Evolutionary conservation across 2,113 vertebrate species (phyloP), one percentile per base, ranked within the genome.

Genomic region (Melanocharis versteri): DNA sequence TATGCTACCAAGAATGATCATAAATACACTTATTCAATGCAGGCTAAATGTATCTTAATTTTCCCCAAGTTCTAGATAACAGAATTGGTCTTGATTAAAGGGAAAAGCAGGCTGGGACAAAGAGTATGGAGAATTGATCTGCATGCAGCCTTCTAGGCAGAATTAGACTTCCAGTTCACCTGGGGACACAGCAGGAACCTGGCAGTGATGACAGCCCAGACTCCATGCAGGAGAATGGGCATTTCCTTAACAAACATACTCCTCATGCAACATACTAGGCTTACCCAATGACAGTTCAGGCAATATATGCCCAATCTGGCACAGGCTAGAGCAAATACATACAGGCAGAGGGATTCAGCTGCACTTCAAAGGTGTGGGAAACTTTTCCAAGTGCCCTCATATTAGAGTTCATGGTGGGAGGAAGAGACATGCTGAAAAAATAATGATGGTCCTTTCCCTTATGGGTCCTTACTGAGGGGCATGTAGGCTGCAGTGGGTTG

Each of bases 31-130:
- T 75, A 61, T 3, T 60, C 69, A 87, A 33, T 82, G 31, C 28
- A 64, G 37, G 13, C 8, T 87, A 92, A 94, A 71, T 0, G 1
- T 12, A 56, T 31, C 51, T 60, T 89, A 37, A 68, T 84, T 89
- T 75, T 89, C 16, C 47, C 35, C 50, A 76, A 20, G 17, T 89
- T 91, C 69, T 58, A 88, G 81, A 73, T 73, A 93, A 80, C 37
- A 87, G 27, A 23, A 15, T n/a, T 78, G 58, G 8, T 91, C 42
- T 91, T 94, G 87, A 91, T 91, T 93, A 94, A 91, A 93, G 64
- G 24, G 48, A 73, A 64, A 64, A 50, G 20, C 8, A 61, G 57
- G 16, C 47, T 54, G 54, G 66, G 16, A 13, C 6, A 31, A 86
- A 60, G 35, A 73, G 18, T 16, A 35, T 16, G 35, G 35, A 35